Evolutionary conservation across 1,140 invertebrate genomes (phyloP).

Genomic region (Pinna nobilis): DNA sequence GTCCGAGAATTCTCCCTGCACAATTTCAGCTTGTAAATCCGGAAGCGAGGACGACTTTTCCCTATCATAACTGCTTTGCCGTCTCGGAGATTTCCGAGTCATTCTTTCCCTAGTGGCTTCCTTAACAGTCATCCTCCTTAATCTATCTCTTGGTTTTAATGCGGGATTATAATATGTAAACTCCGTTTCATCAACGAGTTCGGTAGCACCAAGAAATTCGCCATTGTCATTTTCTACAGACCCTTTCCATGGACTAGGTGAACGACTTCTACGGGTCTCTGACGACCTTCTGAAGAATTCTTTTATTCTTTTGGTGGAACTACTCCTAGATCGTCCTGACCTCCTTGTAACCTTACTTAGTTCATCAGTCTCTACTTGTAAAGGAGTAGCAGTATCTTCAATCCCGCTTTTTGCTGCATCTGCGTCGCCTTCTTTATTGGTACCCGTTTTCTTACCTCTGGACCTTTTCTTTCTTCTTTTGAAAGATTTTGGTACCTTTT

Average conservation of each 20-base stretch:
- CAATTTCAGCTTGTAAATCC: conserved; percentile 2
- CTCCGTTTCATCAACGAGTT: background rate
- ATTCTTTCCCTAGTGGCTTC: conserved; percentile 5
- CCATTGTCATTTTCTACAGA: background rate
- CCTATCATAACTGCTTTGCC: background rate
- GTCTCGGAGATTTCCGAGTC: background rate
- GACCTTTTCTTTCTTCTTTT: background rate
- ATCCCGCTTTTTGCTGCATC: background rate
- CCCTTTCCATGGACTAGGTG: too few relatives aligned
- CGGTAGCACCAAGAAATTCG: background rate
- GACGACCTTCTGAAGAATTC: background rate
- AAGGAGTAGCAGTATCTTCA: background rate
- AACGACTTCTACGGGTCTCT: background rate
- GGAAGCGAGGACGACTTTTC: conserved; percentile 3
- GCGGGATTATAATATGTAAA: background rate
- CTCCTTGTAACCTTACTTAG: background rate
- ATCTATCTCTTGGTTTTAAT: background rate
- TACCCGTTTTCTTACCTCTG: background rate
- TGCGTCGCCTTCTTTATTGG: background rate
- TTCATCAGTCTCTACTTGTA: background rate
- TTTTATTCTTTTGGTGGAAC: background rate
- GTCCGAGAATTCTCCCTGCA: too few relatives aligned
- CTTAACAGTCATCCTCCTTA: background rate
- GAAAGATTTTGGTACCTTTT: background rate
- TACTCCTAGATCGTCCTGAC: background rate